Percentiles rank a stretch among this genome's conserved stretches.
Conservation (phyloP, 2,113 vertebrate species). For the Pterocles burchelli region DNA sequence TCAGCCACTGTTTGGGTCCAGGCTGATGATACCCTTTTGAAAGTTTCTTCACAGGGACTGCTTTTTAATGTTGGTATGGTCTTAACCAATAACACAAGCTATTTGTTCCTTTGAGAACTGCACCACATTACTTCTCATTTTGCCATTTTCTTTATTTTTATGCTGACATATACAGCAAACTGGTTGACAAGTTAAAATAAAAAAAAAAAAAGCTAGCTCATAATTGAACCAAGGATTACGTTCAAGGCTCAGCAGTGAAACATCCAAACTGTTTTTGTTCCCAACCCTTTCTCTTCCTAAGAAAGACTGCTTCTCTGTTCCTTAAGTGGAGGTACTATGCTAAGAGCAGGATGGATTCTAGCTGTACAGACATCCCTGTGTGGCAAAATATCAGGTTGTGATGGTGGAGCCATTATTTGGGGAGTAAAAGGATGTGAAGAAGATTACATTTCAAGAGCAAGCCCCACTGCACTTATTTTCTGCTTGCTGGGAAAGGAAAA, state of each 20-base stretch:
- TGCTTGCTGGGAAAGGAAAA: neutral
- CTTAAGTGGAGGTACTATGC: neutral
- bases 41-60: conserved; percentile 71
- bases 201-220: neutral
- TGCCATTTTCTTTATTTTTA: conserved; percentile 72
- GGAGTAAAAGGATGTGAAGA: neutral
- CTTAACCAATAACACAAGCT: conserved; percentile 73
- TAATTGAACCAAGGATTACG: conserved; percentile 59
- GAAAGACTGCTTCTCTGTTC: neutral
- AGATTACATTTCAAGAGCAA: neutral
- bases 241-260: conserved; percentile 39
- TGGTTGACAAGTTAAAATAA: conserved; percentile 65
- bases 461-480: neutral
- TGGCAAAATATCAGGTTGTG: neutral
- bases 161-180: conserved; percentile 66
- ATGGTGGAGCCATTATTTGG: neutral
- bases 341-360: neutral
- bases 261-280: conserved; percentile 15
- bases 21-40: conserved; percentile 71
- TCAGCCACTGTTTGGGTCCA: conserved; percentile 62
- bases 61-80: conserved; percentile 68
- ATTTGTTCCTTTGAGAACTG: conserved; percentile 75
- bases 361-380: neutral
- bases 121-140: conserved; percentile 66
- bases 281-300: neutral